A percentile compares a stretch with the other conserved stretches of the same genome.
phyloP scores from a whole-genome alignment of 2,113 vertebrate genomes.

The Leucosticte australis region DNA sequence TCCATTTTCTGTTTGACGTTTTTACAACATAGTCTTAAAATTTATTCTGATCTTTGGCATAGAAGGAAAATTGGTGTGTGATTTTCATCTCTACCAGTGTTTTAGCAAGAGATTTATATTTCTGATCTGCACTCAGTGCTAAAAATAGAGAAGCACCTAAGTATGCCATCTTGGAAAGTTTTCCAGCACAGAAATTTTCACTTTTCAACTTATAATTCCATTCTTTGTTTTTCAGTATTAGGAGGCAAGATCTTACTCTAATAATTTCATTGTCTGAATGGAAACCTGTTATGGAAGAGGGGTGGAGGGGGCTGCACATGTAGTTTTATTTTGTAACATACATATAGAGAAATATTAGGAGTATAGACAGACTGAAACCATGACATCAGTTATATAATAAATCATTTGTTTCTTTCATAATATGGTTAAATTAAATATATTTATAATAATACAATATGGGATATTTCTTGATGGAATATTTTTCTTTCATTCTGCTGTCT shows the following conservation, averaged over 20 bases:
- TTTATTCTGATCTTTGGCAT: conserved; percentile 13
- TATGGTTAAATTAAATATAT: neutral
- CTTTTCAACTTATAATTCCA: neutral
- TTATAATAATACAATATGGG: neutral
- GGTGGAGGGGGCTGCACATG: neutral
- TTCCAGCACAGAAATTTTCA: neutral
- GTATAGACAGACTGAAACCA: neutral
- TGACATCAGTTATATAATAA: neutral
- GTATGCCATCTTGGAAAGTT: neutral
- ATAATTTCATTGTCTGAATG: neutral
- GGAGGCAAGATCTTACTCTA: neutral
- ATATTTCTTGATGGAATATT: neutral
- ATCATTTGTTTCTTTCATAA: neutral
- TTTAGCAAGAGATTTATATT: neutral
- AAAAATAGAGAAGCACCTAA: neutral
- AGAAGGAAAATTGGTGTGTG: neutral
- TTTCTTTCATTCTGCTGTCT: neutral
- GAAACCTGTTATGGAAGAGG: neutral
- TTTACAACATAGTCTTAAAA: conserved; percentile 26
- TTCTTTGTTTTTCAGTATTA: neutral
- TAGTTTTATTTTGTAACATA: neutral
- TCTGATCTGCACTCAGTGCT: neutral
- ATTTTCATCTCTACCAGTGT: neutral
- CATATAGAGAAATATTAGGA: neutral
- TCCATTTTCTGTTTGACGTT: neutral